Percentiles rank a stretch among this genome's conserved stretches.
Evolutionary conservation across 2,888 invertebrate species (phyloP).

Genomic region (Cantharis rufa): DNA sequence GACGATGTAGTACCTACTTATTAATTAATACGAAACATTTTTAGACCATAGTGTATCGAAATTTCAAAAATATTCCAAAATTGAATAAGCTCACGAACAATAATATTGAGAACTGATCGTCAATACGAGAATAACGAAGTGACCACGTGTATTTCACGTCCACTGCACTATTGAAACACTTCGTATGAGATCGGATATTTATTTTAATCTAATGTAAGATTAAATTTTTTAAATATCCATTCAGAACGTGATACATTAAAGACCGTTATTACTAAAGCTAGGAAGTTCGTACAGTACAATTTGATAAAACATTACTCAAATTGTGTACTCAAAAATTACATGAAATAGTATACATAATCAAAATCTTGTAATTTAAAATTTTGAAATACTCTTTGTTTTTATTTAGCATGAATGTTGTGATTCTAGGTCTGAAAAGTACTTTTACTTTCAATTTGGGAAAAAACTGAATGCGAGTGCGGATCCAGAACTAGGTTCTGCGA

Average conservation of each 20-base stretch:
- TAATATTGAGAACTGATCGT: slow-evolving; percentile 34
- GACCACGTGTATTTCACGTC: slow-evolving; percentile 39
- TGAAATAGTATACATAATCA: too few species aligned
- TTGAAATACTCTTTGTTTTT: too few species aligned
- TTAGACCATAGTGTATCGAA: background rate
- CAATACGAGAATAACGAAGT: slow-evolving; percentile 40
- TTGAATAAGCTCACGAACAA: slow-evolving; percentile 16
- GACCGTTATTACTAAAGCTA: background rate
- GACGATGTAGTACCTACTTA: background rate
- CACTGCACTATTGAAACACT: slow-evolving; percentile 17
- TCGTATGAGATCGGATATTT: slow-evolving; percentile 27
- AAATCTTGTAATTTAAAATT: too few species aligned
- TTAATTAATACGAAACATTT: background rate
- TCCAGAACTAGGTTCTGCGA: too few species aligned
- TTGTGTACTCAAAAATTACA: background rate
- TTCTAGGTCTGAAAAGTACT: too few species aligned
- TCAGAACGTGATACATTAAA: background rate
- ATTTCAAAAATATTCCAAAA: background rate
- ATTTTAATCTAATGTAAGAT: background rate
- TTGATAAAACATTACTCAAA: background rate
- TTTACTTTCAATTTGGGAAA: too few species aligned
- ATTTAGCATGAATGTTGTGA: too few species aligned
- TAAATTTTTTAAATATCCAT: background rate
- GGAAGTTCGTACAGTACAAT: background rate
- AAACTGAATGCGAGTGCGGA: too few species aligned